Evolutionary conservation across 2,113 vertebrate genomes (phyloP).

Genomic region (Rhynchomys soricoides): DNA sequence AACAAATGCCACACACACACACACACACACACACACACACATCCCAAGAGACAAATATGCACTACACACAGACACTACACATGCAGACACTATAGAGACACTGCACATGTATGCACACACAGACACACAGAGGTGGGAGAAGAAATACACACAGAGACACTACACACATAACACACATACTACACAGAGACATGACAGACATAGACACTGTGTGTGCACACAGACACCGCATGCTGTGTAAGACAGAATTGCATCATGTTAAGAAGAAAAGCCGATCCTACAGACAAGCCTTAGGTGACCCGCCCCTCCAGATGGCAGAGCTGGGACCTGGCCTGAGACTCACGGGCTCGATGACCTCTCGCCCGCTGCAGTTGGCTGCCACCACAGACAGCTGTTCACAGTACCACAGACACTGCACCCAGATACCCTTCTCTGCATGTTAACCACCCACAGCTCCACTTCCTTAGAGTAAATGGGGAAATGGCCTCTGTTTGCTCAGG

Average conservation of each 20-base stretch:
- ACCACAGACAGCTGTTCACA: not conserved
- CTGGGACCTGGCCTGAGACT: not conserved
- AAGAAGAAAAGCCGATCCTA: not conserved
- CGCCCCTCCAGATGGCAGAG: constrained; percentile 18
- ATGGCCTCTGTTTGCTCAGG: not conserved
- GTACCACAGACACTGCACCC: not conserved
- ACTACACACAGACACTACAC: too few relatives aligned
- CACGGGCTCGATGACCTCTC: not conserved
- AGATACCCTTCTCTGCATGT: not conserved
- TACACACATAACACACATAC: not conserved
- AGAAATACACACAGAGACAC: not conserved
- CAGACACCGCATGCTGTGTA: not conserved
- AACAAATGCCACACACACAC: not conserved
- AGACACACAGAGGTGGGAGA: not conserved
- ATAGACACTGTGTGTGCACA: not conserved
- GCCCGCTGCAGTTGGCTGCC: not conserved
- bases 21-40: too few relatives aligned
- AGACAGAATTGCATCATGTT: not conserved
- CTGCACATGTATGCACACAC: not conserved
- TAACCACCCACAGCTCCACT: not conserved
- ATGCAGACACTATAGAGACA: not conserved
- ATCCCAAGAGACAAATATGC: not conserved
- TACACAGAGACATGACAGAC: not conserved
- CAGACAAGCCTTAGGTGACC: not conserved
- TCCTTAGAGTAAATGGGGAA: constrained; percentile 23